These are phyloP conservation scores for Epistrophella euchroma DNA, from an alignment of 2,888 invertebrate species.

Conservation along the genomic window DNA sequence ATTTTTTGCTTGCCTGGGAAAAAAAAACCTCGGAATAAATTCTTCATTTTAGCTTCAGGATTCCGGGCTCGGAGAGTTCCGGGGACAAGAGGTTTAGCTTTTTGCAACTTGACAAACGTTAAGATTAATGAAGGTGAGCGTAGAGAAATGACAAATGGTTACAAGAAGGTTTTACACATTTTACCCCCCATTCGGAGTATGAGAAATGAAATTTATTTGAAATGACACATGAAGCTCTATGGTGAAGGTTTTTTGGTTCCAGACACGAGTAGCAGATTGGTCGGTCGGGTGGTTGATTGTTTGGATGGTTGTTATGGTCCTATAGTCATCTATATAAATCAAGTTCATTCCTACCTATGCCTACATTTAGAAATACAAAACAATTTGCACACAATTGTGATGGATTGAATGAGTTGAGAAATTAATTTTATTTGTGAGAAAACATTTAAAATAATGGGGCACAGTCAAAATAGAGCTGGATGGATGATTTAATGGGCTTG, in stretches of 20 bases:
- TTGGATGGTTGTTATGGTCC: background rate
- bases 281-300: background rate
- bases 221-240: conserved; percentile 51
- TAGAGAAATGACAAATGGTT: conserved; percentile 73
- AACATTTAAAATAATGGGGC: conserved; percentile 39
- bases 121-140: conserved; percentile 75
- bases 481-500: conserved; percentile 37
- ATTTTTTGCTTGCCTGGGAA: conserved; percentile 6
- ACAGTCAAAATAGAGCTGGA: conserved; percentile 4
- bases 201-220: conserved; percentile 61
- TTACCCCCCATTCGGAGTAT: conserved; percentile 3
- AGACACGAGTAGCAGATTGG: background rate
- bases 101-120: conserved; percentile 75
- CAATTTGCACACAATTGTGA: conserved; percentile 73
- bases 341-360: conserved; percentile 3
- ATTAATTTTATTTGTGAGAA: conserved; percentile 61
- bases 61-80: background rate
- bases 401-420: conserved; percentile 61
- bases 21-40: background rate
- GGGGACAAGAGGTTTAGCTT: conserved; percentile 57
- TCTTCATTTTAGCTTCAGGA: conserved; percentile 1
- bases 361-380: conserved; percentile 50
- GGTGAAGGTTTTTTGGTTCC: background rate
- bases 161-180: conserved; percentile 63
- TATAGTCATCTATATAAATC: background rate